Evolutionary conservation across 1,140 invertebrate genomes (phyloP).

Genomic region (Cotesia typhae): DNA sequence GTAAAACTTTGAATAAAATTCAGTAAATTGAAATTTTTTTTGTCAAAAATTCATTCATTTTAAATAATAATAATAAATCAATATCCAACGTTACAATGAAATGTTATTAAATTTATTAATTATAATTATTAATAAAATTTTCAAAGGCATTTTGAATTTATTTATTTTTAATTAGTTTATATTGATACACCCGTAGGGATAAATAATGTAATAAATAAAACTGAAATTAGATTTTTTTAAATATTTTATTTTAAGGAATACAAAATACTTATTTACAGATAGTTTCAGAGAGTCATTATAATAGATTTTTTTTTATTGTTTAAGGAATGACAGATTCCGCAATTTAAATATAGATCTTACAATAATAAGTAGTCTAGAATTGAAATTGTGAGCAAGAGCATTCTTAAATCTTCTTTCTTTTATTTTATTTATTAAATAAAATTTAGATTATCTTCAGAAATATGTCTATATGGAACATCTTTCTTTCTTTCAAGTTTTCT

Average conservation of each 20-base stretch:
- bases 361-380: conserved; percentile 49
- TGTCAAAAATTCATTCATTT: too few relatives aligned
- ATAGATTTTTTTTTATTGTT: conserved; percentile 51
- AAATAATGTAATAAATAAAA: too few relatives aligned
- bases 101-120: too few relatives aligned
- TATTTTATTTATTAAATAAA: conserved; percentile 35
- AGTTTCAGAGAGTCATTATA: conserved; percentile 59
- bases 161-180: too few relatives aligned
- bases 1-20: conserved; percentile 7
- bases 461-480: conserved; percentile 20
- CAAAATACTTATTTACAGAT: conserved; percentile 63
- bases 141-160: too few relatives aligned
- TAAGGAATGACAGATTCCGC: conserved; percentile 56
- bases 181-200: too few relatives aligned
- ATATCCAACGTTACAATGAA: too few relatives aligned
- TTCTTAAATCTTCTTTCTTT: conserved; percentile 50
- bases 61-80: too few relatives aligned
- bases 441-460: conserved; percentile 44
- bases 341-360: conserved; percentile 51
- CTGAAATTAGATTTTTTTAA: conserved; percentile 42
- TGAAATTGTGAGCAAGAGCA: conserved; percentile 56
- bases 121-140: too few relatives aligned
- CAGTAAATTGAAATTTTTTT: background rate
- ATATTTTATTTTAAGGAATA: conserved; percentile 55
- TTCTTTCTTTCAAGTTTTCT: conserved; percentile 17